These are phyloP conservation scores for Magallana nippona DNA, from an alignment of 2,888 invertebrate genomes.

Conservation along the genomic window DNA sequence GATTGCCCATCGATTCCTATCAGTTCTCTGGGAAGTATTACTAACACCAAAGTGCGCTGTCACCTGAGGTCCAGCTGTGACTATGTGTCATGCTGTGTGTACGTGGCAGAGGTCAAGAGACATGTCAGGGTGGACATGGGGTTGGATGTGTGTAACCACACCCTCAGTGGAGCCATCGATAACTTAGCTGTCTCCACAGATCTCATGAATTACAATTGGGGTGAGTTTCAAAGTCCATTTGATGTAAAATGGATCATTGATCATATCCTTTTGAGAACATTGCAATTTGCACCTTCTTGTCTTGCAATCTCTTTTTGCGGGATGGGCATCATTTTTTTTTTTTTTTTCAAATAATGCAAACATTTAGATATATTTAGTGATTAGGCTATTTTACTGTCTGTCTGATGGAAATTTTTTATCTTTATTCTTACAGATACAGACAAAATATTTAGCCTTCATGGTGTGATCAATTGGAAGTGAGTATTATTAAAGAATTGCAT, in stretches of 20 bases:
- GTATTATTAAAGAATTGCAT: background rate
- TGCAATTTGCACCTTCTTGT: background rate
- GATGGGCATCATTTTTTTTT: too few species aligned
- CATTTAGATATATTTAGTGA: too few species aligned
- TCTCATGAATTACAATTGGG: slow-evolving; percentile 58
- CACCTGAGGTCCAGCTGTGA: slow-evolving; percentile 57
- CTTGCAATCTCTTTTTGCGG: background rate
- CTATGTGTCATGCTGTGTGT: slow-evolving; percentile 53
- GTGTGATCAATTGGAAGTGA: slow-evolving; percentile 25
- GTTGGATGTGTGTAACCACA: slow-evolving; percentile 54
- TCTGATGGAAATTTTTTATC: too few species aligned
- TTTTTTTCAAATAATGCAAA: too few species aligned
- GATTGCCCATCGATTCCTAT: slow-evolving; percentile 7
- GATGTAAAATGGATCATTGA: too few species aligned
- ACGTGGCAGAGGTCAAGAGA: slow-evolving; percentile 48
- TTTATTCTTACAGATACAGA: background rate
- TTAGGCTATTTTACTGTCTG: too few species aligned
- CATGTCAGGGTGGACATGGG: slow-evolving; percentile 46
- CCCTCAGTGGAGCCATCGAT: slow-evolving; percentile 50
- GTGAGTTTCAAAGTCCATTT: slow-evolving; percentile 44
- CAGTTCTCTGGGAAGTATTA: slow-evolving; percentile 11
- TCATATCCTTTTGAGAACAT: background rate
- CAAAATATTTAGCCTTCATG: slow-evolving; percentile 13
- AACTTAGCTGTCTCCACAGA: slow-evolving; percentile 50
- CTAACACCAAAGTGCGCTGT: slow-evolving; percentile 44